Conservation (phyloP, 53 echinoderm and acorn worm genomes). For the Zoroaster sp. region DNA sequence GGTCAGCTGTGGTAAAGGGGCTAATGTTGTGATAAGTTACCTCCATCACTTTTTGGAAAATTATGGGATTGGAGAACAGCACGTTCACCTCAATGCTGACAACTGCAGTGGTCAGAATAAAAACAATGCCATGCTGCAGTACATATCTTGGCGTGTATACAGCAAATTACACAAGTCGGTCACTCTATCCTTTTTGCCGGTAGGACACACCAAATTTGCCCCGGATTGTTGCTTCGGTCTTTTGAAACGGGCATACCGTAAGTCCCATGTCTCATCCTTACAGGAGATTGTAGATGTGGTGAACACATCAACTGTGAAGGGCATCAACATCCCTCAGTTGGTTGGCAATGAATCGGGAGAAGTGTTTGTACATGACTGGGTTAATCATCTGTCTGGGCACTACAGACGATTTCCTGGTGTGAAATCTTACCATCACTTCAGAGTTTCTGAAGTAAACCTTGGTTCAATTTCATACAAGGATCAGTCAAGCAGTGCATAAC, state of each 20-base stretch:
- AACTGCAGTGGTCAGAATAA: slow-evolving; percentile 60
- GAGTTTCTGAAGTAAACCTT: neutral
- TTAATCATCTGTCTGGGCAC: slow-evolving; percentile 30
- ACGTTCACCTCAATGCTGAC: slow-evolving; percentile 37
- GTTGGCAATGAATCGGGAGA: slow-evolving; percentile 62
- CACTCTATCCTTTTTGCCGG: slow-evolving; percentile 9
- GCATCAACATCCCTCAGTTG: slow-evolving; percentile 57
- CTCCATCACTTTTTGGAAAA: slow-evolving; percentile 49
- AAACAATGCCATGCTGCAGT: slow-evolving; percentile 13
- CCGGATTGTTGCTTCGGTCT: slow-evolving; percentile 71
- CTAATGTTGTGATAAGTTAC: slow-evolving; percentile 34
- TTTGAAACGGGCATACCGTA: slow-evolving; percentile 45
- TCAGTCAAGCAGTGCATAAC: neutral
- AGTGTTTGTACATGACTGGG: slow-evolving; percentile 63
- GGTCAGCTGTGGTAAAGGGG: slow-evolving; percentile 32
- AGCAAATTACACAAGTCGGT: slow-evolving; percentile 8
- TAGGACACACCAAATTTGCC: slow-evolving; percentile 58
- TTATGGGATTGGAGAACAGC: slow-evolving; percentile 44
- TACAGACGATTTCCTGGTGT: slow-evolving; percentile 48
- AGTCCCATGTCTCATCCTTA: slow-evolving; percentile 30
- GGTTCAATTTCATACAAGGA: neutral
- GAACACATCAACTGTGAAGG: slow-evolving; percentile 5
- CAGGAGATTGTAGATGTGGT: slow-evolving; percentile 44
- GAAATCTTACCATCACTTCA: slow-evolving; percentile 63
- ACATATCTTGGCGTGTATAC: slow-evolving; percentile 41